Evolutionary conservation across 2,113 vertebrate genomes (phyloP).

Genomic region (Crotalus horridus): DNA sequence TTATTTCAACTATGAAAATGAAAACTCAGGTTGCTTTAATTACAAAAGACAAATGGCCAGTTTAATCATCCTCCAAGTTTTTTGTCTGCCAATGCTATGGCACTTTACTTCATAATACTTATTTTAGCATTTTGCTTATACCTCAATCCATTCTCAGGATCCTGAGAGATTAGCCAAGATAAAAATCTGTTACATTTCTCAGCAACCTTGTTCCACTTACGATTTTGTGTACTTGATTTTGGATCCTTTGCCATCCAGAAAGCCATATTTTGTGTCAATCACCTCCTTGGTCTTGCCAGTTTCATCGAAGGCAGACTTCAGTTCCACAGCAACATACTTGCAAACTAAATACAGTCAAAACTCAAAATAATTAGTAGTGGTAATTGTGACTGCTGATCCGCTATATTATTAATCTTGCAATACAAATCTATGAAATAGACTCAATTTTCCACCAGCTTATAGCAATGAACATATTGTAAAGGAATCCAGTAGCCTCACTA

Average conservation of each 20-base stretch:
- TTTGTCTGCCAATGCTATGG: background rate
- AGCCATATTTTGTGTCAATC: slow-evolving; percentile 88
- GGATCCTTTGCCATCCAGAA: slow-evolving; percentile 84
- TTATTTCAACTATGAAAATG: background rate
- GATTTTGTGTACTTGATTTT: slow-evolving; percentile 93
- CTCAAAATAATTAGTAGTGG: background rate
- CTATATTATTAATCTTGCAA: background rate
- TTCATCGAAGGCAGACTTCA: slow-evolving; percentile 94
- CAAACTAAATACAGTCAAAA: slow-evolving; percentile 76
- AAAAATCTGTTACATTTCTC: background rate
- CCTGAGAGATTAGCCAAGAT: background rate
- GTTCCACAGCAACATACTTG: slow-evolving; percentile 92
- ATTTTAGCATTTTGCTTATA: background rate
- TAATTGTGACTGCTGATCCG: background rate
- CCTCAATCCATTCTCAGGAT: background rate
- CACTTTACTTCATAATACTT: background rate
- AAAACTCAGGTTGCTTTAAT: background rate
- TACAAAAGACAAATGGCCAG: too few relatives aligned
- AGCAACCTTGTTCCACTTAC: slow-evolving; percentile 75
- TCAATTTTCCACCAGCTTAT: background rate
- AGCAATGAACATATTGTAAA: background rate
- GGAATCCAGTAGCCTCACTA: background rate
- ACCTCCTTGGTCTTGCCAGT: slow-evolving; percentile 92
- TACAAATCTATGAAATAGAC: too few relatives aligned
- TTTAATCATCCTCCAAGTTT: background rate